Evolutionary conservation across 1,140 invertebrate genomes (phyloP).

Genomic region (Macrotrachela quadricornifera): DNA sequence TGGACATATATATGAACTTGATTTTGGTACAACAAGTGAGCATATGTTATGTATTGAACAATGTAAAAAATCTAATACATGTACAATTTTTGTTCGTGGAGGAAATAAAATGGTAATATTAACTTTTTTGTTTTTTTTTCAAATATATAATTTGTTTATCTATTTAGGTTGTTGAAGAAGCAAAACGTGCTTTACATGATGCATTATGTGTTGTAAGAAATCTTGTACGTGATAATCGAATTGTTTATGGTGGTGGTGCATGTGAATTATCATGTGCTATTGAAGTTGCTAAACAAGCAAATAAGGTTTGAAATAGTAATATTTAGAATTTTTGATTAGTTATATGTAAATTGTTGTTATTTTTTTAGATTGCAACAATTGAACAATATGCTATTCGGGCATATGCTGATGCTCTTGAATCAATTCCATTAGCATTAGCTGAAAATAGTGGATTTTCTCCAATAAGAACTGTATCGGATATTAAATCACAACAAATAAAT

Average conservation of each 20-base stretch:
- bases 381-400: conserved; percentile 92
- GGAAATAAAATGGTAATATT: conserved; percentile 69
- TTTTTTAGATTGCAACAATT: conserved; percentile 35
- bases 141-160: too few relatives aligned
- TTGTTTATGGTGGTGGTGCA: conserved; percentile 92
- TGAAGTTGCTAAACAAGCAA: conserved; percentile 49
- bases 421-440: conserved; percentile 75
- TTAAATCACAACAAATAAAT: conserved; percentile 65
- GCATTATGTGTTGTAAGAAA: conserved; percentile 90
- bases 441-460: conserved; percentile 85
- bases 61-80: conserved; percentile 81
- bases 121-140: too few relatives aligned
- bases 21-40: conserved; percentile 88
- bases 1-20: conserved; percentile 74
- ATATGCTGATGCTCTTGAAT: conserved; percentile 83
- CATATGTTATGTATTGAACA: conserved; percentile 94
- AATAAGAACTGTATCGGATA: conserved; percentile 68
- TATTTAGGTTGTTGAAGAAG: conserved; percentile 59
- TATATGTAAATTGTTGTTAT: too few relatives aligned
- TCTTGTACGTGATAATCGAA: conserved; percentile 66
- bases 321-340: too few relatives aligned
- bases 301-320: neutral
- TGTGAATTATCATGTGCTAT: conserved; percentile 83
- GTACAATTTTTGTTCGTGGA: conserved; percentile 86
- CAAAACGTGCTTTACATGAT: conserved; percentile 88